Evolutionary conservation across 2,113 vertebrate species (phyloP).

Genomic region (Notothenia rossii): DNA sequence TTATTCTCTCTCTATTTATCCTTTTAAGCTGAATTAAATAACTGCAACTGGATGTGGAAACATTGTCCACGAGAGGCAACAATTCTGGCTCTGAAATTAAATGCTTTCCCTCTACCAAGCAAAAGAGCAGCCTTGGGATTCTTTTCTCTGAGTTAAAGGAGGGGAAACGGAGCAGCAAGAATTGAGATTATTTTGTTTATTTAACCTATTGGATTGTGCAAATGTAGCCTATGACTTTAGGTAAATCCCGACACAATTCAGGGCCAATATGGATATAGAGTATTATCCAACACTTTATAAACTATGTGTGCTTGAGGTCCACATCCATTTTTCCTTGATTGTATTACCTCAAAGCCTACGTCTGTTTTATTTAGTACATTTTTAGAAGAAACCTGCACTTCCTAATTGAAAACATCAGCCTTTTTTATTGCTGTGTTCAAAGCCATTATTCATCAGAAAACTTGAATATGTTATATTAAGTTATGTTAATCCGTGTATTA

Average conservation of each 20-base stretch:
- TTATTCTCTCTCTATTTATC: constrained; percentile 71
- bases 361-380: background rate
- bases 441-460: background rate
- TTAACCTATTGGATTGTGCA: constrained; percentile 32
- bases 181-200: constrained; percentile 43
- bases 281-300: constrained; percentile 30
- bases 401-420: background rate
- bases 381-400: background rate
- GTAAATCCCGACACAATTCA: constrained; percentile 30
- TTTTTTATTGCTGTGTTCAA: background rate
- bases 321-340: constrained; percentile 7
- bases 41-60: constrained; percentile 64
- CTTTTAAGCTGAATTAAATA: constrained; percentile 66
- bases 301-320: background rate
- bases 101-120: constrained; percentile 38
- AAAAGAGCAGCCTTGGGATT: constrained; percentile 43
- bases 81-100: constrained; percentile 66
- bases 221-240: constrained; percentile 29
- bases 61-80: constrained; percentile 62
- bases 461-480: background rate
- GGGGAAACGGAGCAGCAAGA: constrained; percentile 33
- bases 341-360: background rate
- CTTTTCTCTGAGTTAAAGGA: constrained; percentile 31
- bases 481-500: constrained; percentile 42
- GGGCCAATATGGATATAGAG: background rate